Evolutionary conservation across 30 jellyfish, hydroid and myxozoan species (phyloP).

Genomic region (Hydractinia echinata): DNA sequence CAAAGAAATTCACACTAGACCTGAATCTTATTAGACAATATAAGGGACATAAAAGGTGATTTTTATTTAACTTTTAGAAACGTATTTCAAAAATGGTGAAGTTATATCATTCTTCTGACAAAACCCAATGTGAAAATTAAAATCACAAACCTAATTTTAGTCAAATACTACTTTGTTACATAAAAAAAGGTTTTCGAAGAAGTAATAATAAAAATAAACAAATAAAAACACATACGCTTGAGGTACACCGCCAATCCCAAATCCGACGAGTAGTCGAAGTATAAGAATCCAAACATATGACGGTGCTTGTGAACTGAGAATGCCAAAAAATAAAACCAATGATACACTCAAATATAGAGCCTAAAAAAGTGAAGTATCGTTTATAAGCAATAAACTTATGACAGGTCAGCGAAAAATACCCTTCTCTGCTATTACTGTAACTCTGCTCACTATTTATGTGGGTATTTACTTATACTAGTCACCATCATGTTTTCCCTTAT

Average conservation of each 20-base stretch:
- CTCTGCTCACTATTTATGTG: not conserved
- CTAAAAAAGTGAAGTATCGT: conserved; percentile 34
- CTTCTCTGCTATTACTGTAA: not conserved
- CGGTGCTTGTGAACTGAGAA: conserved; percentile 80
- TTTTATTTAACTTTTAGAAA: too few relatives aligned
- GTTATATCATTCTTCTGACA: too few relatives aligned
- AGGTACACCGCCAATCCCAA: conserved; percentile 96
- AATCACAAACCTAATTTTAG: too few relatives aligned
- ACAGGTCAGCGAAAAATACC: too few relatives aligned
- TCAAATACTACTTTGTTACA: too few relatives aligned
- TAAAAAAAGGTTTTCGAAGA: not conserved
- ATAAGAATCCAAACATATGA: conserved; percentile 64
- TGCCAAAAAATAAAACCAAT: conserved; percentile 70
- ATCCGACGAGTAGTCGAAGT: conserved; percentile 79
- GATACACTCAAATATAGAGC: conserved; percentile 42
- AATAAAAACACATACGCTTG: conserved; percentile 57
- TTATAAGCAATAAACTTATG: not conserved
- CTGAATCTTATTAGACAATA: too few relatives aligned
- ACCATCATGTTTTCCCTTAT: too few relatives aligned
- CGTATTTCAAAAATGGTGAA: too few relatives aligned
- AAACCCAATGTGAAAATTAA: too few relatives aligned
- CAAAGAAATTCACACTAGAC: too few relatives aligned
- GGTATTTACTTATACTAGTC: too few relatives aligned
- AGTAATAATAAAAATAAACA: not conserved
- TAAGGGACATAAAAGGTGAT: too few relatives aligned